Conservation (phyloP, 2,113 vertebrate genomes). For the Vireo altiloquus region DNA sequence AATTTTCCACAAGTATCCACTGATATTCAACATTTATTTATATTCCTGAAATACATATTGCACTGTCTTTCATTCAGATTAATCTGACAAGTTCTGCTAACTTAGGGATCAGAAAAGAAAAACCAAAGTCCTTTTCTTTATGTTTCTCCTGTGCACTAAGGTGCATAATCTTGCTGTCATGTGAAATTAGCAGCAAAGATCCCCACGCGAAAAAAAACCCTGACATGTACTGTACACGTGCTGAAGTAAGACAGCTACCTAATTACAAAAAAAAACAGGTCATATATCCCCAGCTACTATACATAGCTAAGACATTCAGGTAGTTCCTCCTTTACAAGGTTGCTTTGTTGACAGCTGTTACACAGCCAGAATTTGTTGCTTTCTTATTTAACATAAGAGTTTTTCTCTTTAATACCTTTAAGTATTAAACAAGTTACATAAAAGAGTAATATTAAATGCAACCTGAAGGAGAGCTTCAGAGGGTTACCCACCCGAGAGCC, state of each 20-base stretch:
- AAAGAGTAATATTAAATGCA: not conserved
- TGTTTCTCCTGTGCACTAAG: not conserved
- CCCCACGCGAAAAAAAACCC: not conserved
- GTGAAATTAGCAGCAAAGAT: not conserved
- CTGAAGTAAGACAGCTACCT: not conserved
- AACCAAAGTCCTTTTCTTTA: not conserved
- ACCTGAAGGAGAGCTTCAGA: not conserved
- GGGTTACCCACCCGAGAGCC: not conserved
- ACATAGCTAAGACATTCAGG: not conserved
- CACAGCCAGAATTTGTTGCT: not conserved
- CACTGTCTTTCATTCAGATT: not conserved
- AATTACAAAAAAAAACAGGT: not conserved
- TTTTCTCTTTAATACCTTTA: not conserved
- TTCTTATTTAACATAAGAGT: not conserved
- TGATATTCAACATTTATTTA: not conserved
- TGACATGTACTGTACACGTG: not conserved
- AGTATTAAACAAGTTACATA: not conserved
- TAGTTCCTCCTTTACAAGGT: not conserved
- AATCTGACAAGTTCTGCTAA: not conserved
- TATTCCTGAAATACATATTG: not conserved
- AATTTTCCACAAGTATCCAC: not conserved
- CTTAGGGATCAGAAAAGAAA: not conserved
- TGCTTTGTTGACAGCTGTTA: not conserved
- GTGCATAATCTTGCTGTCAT: not conserved
- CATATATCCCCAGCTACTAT: not conserved